Evolutionary conservation across 2,888 invertebrate genomes (phyloP), one percentile per base, ranked within the genome.

Genomic region (Scaptomyza caliginosa): DNA sequence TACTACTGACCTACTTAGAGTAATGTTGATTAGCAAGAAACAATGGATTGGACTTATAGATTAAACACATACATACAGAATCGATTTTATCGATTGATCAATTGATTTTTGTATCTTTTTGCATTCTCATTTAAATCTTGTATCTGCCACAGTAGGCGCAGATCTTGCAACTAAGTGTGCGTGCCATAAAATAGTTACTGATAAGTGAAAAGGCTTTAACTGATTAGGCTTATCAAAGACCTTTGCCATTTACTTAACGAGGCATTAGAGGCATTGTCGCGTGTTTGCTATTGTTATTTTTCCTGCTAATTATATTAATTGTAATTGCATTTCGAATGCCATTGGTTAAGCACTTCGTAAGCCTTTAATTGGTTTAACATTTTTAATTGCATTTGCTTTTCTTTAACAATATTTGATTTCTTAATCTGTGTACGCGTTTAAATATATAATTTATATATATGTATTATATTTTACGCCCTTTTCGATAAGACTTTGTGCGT

Each of bases 401-500:
- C 7, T 38, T 34, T 34, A n/a, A n/a, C n/a, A n/a, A n/a, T 11
- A 4, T 5, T 4, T 30, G n/a, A n/a, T 5, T 30, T 28, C 45
- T 30, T 45, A 28, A 36, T 30, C 38, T 36, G 11, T 46, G 21
- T 28, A 28, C 26, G 16, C 24, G 17, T n/a, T 46, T 8, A 38
- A 21, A 7, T 58, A 55, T 43, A 32, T 24, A 26, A 32, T 32
- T 17, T 11, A 23, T 30, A 8, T 51, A 17, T n/a, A n/a, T n/a
- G n/a, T n/a, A n/a, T n/a, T n/a, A n/a, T n/a, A n/a, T n/a, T 17
- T 38, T 13, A 24, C 32, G 32, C 16, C 24, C 28, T 26, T 46
- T 6, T 7, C 58, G 79, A 78, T 78, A 78, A 78, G 82, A 62
- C 42, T 19, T 65, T 67, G 57, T 67, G 49, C 39, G 51, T 67